phyloP scores from a whole-genome alignment of 2,888 invertebrate species.

The Cheilosia variabilis region DNA sequence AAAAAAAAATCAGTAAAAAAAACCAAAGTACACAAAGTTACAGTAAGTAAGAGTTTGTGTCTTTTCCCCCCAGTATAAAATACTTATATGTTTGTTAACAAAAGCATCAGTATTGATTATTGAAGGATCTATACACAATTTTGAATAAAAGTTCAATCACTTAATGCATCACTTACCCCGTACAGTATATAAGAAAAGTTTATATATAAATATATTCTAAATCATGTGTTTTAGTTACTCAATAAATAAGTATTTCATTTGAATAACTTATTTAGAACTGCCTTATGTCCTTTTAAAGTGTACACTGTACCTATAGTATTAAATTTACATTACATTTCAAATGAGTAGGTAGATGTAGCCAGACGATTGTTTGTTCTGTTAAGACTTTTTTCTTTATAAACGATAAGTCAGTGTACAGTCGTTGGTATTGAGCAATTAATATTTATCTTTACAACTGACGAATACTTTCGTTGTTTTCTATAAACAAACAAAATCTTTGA shows the following conservation, averaged over 20 bases:
- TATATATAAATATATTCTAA: conserved; percentile 40
- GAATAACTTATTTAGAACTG: conserved; percentile 68
- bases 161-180: conserved; percentile 66
- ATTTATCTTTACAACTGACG: conserved; percentile 47
- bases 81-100: conserved; percentile 10
- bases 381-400: conserved; percentile 14
- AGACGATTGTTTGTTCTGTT: conserved; percentile 36
- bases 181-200: conserved; percentile 33
- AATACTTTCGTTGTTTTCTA: conserved; percentile 36
- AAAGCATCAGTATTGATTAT: conserved; percentile 49
- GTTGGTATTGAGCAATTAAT: conserved; percentile 16
- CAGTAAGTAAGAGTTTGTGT: conserved; percentile 50
- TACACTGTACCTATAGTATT: conserved; percentile 55
- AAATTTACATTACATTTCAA: conserved; percentile 48
- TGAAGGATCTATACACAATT: conserved; percentile 44
- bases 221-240: conserved; percentile 55
- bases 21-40: conserved; percentile 70
- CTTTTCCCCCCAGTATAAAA: conserved; percentile 23
- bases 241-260: conserved; percentile 54
- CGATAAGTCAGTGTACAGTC: conserved; percentile 34
- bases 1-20: conserved; percentile 32
- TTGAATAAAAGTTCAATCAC: conserved; percentile 64
- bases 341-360: conserved; percentile 24
- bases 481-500: conserved; percentile 18
- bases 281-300: conserved; percentile 62